Evolutionary conservation across 1,140 invertebrate species (phyloP), one percentile per base, ranked within the genome.

Genomic region (Micrasema minimum): DNA sequence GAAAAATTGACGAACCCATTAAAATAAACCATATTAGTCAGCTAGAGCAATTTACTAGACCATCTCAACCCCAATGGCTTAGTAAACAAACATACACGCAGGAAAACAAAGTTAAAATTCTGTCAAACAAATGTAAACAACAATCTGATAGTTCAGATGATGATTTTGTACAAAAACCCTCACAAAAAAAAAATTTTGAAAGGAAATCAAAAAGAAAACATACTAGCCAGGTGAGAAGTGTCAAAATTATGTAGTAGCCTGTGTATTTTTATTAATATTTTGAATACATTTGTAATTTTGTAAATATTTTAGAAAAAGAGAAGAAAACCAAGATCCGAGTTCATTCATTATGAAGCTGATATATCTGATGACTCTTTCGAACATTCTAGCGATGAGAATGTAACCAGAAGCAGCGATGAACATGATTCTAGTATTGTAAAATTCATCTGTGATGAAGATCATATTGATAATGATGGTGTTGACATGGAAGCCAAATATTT

Each of bases 401-500:
- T 41, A 11, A 50, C 68, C 12, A 62, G 37, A 11, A 64, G 50
- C 9, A 50, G 57, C 2, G 62, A 74, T 12, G 75, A 69, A 22
- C 50, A 79, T 18, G 67, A 77, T 5, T 80, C 80, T 10, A 83
- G 81, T 70, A 77, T 84, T 16, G 67, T 75, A 4, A 79, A 82
- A 59, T 85, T 85, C 66, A 79, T 85, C 55, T 83, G 81, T 71
- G 85, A 85, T 46, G 83, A 86, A 20, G 78, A 78, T 1, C 80
- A 82, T n/a, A 59, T 66, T 7, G 78, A 85, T 35, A 72, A 79
- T 5, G 78, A 82, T 4, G 35, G 77, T 26, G 70, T 82, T 10
- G 82, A 88, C 69, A 86, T 88, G 82, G 79, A 85, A 23, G 86
- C 82, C 3, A 81, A 87, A 69, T 91, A 90, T 77, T 76, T 90